A percentile compares a stretch with the other conserved stretches of the same genome.
These are phyloP conservation scores for Platorchestia sp. DNA, from an alignment of 1,140 invertebrate genomes.

Conservation along the genomic window DNA sequence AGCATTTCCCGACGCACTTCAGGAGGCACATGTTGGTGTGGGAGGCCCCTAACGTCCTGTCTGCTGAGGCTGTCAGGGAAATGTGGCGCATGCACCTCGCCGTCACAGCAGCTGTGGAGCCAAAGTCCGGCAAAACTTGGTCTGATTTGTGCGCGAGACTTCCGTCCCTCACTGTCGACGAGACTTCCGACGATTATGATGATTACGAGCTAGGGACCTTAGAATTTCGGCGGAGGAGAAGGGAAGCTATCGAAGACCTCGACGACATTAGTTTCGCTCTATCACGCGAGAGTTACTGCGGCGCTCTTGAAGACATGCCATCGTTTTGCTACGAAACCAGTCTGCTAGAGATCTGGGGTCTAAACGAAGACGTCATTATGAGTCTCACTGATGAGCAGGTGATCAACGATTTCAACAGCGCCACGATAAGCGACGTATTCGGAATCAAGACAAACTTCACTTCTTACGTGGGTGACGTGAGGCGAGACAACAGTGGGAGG, in stretches of 20 bases:
- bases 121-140: conserved; percentile 57
- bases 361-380: conserved; percentile 62
- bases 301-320: conserved; percentile 56
- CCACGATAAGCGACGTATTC: conserved; percentile 74
- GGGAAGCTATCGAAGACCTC: neutral
- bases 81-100: conserved; percentile 68
- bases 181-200: conserved; percentile 50
- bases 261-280: conserved; percentile 61
- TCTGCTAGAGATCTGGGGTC: conserved; percentile 66
- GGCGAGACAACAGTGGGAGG: conserved; percentile 75
- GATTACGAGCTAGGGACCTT: conserved; percentile 60
- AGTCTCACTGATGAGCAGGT: conserved; percentile 63
- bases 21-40: conserved; percentile 77
- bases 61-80: conserved; percentile 73
- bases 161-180: conserved; percentile 59
- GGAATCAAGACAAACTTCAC: conserved; percentile 79
- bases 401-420: conserved; percentile 61
- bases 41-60: conserved; percentile 78
- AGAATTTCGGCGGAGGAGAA: conserved; percentile 2
- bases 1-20: conserved; percentile 77
- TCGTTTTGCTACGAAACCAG: conserved; percentile 64
- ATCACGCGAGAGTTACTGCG: conserved; percentile 61
- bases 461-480: conserved; percentile 77
- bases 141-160: conserved; percentile 60
- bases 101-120: conserved; percentile 11